phyloP scores from a whole-genome alignment of 2,888 invertebrate genomes.

The Bombylius discolor region DNA sequence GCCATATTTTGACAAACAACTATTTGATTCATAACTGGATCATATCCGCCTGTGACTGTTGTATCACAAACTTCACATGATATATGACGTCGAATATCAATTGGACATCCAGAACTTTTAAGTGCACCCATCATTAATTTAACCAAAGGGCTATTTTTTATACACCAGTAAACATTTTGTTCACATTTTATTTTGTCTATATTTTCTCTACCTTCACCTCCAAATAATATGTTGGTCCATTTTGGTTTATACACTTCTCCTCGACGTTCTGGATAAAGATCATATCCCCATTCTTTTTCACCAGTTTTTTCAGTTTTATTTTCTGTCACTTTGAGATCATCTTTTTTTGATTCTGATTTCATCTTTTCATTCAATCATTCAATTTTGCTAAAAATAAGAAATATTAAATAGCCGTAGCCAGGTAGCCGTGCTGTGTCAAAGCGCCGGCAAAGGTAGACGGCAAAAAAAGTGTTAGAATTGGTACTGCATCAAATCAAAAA shows the following conservation, averaged over 20 bases:
- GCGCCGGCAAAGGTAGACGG: no score
- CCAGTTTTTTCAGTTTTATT: no score
- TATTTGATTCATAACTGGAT: slow-evolving; percentile 40
- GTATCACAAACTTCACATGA: slow-evolving; percentile 82
- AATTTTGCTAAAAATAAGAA: no score
- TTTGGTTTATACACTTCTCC: slow-evolving; percentile 44
- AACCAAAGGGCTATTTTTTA: slow-evolving; percentile 65
- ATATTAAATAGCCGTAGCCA: no score
- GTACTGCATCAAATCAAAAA: no score
- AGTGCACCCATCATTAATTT: slow-evolving; percentile 76
- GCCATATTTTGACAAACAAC: slow-evolving; percentile 85
- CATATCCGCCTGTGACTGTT: slow-evolving; percentile 77
- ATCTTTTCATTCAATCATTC: no score
- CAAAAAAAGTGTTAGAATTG: no score
- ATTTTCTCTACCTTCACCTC: slow-evolving; percentile 54
- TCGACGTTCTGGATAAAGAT: slow-evolving; percentile 71
- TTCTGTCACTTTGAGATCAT: no score
- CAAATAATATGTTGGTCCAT: slow-evolving; percentile 43
- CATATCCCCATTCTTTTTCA: slow-evolving; percentile 52
- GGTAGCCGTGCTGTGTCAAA: no score
- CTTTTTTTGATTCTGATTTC: no score
- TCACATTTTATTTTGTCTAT: slow-evolving; percentile 68
- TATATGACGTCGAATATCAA: slow-evolving; percentile 77
- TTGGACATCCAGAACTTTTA: slow-evolving; percentile 46
- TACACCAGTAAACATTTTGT: slow-evolving; percentile 59